These are phyloP conservation scores for Calidris pygmaea DNA, from an alignment of 2,113 vertebrate genomes.

Conservation along the genomic window DNA sequence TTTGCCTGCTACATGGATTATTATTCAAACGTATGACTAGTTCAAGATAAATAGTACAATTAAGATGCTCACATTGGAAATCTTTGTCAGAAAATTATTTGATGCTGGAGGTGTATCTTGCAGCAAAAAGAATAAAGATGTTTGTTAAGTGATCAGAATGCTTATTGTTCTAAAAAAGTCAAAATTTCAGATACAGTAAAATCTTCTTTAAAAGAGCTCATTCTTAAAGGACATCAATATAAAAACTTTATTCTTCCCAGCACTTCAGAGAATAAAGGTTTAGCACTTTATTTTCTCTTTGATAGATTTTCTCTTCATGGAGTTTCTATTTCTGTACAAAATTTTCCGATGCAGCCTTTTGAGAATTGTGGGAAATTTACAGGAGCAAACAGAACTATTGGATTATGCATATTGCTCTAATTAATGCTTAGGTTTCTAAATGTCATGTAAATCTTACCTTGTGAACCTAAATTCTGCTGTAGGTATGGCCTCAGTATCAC, in stretches of 20 bases:
- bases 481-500: not conserved
- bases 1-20: not conserved
- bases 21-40: not conserved
- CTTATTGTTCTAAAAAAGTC: not conserved
- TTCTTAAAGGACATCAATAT: not conserved
- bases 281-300: not conserved
- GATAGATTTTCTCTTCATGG: not conserved
- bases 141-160: not conserved
- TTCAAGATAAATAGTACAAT: constrained; percentile 2
- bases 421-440: not conserved
- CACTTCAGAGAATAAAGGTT: not conserved
- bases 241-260: not conserved
- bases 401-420: not conserved
- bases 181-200: not conserved
- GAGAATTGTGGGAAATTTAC: not conserved
- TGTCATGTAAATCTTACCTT: not conserved
- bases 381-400: not conserved
- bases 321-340: not conserved
- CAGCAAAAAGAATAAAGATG: not conserved
- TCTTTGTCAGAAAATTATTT: not conserved
- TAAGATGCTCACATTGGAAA: not conserved
- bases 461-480: not conserved
- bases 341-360: not conserved
- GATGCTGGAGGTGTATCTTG: not conserved
- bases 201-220: not conserved